Evolutionary conservation across 2,113 vertebrate genomes (phyloP), one percentile per base, ranked within the genome.

Genomic region (Pseudopodoces humilis): DNA sequence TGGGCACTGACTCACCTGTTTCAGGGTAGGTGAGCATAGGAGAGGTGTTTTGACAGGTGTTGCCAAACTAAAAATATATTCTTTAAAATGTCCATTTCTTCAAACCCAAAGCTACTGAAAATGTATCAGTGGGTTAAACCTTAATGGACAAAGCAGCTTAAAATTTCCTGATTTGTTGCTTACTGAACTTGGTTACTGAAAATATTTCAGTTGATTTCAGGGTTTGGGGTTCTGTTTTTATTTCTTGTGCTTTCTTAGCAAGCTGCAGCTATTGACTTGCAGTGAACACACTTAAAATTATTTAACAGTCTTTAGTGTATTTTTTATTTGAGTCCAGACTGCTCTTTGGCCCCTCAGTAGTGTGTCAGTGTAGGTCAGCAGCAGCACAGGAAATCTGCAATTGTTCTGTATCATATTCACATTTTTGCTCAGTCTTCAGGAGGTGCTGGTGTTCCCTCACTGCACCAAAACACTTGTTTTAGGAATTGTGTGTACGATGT

Each of bases 401-500:
- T 56, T 90, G 21, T 16, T 82, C 25, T 64, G 20, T n/a, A 9
- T 69, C 11, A 6, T 43, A 22, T 18, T 63, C 56, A n/a, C 35
- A 11, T 46, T 71, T 67, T 16, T 39, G 2, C 44, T 53, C 21
- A 22, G 35, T 20, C 16, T 79, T 70, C 44, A 2, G 39, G 39
- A 53, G 19, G 37, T 74, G 50, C 44, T 84, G 46, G 4, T 82
- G n/a, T 53, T 50, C 30, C n/a, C 47, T 78, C 31, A 4, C 28
- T 27, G 72, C 49, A 46, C 46, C 30, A 46, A 31, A 86, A 49
- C 1, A 0, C 27, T 2, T 37, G 31, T 43, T 67, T 65, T 3
- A 33, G 49, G 63, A 72, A 8, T 19, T 63, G 10, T 7, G 0
- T 15, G 14, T 31, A 23, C 1, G 3, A 1, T 41, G 30, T 20